phyloP scores from a whole-genome alignment of 2,113 vertebrate genomes.

The Colius striatus region DNA sequence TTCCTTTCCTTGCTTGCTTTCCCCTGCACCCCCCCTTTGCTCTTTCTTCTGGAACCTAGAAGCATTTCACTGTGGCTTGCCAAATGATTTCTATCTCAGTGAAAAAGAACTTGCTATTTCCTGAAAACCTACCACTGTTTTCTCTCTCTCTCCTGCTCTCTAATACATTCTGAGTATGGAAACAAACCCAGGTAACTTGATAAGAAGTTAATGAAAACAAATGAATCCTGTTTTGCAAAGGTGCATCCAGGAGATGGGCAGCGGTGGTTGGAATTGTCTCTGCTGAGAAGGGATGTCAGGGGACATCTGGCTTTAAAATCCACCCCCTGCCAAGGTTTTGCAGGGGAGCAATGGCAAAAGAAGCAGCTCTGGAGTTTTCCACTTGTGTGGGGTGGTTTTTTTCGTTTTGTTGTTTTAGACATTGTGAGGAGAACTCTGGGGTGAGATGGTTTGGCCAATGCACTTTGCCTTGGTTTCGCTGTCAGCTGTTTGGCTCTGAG shows the following conservation, averaged over 20 bases:
- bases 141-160: conserved; percentile 20
- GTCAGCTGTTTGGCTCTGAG: background rate
- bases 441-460: background rate
- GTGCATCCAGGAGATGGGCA: conserved; percentile 15
- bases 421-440: background rate
- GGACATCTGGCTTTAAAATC: background rate
- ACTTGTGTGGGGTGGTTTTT: background rate
- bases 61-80: conserved; percentile 79
- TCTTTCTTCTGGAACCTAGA: conserved; percentile 76
- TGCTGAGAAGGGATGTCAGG: background rate
- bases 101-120: conserved; percentile 86
- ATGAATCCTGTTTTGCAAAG: conserved; percentile 62
- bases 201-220: conserved; percentile 76
- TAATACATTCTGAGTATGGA: conserved; percentile 74
- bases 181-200: conserved; percentile 81
- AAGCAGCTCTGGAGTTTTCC: background rate
- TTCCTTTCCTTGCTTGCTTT: conserved; percentile 49
- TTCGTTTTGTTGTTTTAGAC: background rate
- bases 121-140: conserved; percentile 74
- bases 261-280: background rate
- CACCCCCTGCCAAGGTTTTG: background rate
- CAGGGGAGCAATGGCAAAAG: background rate
- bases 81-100: conserved; percentile 85
- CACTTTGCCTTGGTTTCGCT: accelerated
- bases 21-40: background rate